phyloP scores from a whole-genome alignment of 2,113 vertebrate species.

The Puma concolor region DNA sequence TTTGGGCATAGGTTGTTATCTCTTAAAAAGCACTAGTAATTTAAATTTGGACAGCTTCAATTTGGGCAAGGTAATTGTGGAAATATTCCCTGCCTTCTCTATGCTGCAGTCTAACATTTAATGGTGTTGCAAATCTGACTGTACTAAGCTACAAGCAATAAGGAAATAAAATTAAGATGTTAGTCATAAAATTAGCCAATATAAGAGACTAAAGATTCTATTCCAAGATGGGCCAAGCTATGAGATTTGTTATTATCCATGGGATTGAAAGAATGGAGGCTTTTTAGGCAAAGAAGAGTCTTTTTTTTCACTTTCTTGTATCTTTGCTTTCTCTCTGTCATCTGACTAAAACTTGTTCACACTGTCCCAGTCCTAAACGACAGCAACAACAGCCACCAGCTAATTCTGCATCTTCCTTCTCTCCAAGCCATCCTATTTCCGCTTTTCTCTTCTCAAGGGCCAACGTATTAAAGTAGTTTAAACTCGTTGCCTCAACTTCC shows the following conservation, averaged over 20 bases:
- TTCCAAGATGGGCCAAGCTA: background rate
- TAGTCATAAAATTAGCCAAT: conserved; percentile 39
- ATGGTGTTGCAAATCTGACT: conserved; percentile 29
- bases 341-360: background rate
- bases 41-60: conserved; percentile 58
- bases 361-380: background rate
- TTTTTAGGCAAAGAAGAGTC: background rate
- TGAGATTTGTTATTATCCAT: background rate
- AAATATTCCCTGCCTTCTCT: conserved; percentile 28
- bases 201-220: background rate
- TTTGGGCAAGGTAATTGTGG: conserved; percentile 23
- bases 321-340: background rate
- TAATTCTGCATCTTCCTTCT: background rate
- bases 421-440: background rate
- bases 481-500: background rate
- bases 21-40: conserved; percentile 59
- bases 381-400: accelerated
- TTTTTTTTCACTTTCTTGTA: background rate
- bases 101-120: background rate
- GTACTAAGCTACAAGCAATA: conserved; percentile 17
- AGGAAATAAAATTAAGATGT: conserved; percentile 57
- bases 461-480: background rate
- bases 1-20: conserved; percentile 62
- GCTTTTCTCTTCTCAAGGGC: background rate
- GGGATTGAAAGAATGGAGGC: background rate